phyloP scores from a whole-genome alignment of 2,113 vertebrate genomes.

The Ia io region DNA sequence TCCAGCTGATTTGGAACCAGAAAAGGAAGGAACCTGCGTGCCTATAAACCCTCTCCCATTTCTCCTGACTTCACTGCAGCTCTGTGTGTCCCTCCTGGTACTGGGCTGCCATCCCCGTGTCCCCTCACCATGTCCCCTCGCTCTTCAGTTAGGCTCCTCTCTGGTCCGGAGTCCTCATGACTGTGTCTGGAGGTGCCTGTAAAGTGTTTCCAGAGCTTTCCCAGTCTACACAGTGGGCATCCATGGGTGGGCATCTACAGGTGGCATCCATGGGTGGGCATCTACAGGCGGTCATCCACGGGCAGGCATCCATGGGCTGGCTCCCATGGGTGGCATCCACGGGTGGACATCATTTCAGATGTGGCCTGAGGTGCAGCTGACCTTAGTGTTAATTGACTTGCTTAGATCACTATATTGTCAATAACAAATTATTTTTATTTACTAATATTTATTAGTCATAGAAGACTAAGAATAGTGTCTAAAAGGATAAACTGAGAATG shows the following conservation, averaged over 20 bases:
- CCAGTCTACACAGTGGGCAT: background rate
- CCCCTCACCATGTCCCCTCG: background rate
- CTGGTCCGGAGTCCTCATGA: background rate
- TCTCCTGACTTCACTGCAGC: background rate
- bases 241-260: no score
- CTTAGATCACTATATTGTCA: background rate
- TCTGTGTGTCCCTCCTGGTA: rapidly evolving
- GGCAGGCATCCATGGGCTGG: no score
- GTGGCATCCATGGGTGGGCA: no score
- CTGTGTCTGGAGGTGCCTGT: background rate
- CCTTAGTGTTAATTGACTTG: background rate
- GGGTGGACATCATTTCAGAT: background rate
- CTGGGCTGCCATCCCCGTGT: background rate
- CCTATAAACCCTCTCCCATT: background rate
- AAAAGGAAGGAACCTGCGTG: background rate
- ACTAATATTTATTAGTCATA: background rate
- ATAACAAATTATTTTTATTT: background rate
- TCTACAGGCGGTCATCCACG: no score
- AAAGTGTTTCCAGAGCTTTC: background rate
- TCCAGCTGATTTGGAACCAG: background rate
- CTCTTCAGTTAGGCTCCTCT: background rate
- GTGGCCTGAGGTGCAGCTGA: background rate
- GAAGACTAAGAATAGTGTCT: background rate
- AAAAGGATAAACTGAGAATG: constrained; percentile 15
- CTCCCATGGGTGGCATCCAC: no score